A percentile compares a stretch with the other conserved stretches of the same genome.
These are phyloP conservation scores for Hydropotes inermis DNA, from an alignment of 2,113 vertebrate species.

Conservation along the genomic window DNA sequence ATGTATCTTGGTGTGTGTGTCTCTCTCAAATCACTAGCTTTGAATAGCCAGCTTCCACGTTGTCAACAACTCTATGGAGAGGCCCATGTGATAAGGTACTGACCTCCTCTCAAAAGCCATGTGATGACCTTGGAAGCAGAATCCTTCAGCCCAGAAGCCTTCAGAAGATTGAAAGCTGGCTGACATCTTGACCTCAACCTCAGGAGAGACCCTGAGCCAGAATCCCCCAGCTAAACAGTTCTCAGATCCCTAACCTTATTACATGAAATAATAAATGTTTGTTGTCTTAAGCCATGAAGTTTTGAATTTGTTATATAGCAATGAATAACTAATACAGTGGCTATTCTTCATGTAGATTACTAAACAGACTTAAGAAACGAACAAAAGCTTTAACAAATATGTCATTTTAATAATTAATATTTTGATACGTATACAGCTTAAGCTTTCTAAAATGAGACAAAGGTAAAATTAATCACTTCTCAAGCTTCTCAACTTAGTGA, in stretches of 20 bases:
- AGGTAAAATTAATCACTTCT: neutral
- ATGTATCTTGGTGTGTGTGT: neutral
- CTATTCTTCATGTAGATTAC: neutral
- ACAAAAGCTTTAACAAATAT: neutral
- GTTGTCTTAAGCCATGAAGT: neutral
- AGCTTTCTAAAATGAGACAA: constrained; percentile 35
- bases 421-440: neutral
- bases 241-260: neutral
- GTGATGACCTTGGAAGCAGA: neutral
- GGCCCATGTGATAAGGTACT: neutral
- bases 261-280: neutral
- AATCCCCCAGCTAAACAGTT: neutral
- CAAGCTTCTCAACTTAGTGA: constrained; percentile 23
- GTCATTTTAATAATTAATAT: constrained; percentile 3
- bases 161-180: neutral
- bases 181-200: neutral
- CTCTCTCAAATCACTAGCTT: neutral
- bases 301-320: neutral
- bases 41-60: neutral
- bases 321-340: neutral
- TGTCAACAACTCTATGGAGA: neutral
- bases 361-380: neutral
- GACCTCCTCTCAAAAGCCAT: neutral
- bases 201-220: neutral
- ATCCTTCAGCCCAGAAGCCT: neutral